Evolutionary conservation across 2,797 vertebrate species (phyloP).

Genomic region (Bovichtus diacanthus): DNA sequence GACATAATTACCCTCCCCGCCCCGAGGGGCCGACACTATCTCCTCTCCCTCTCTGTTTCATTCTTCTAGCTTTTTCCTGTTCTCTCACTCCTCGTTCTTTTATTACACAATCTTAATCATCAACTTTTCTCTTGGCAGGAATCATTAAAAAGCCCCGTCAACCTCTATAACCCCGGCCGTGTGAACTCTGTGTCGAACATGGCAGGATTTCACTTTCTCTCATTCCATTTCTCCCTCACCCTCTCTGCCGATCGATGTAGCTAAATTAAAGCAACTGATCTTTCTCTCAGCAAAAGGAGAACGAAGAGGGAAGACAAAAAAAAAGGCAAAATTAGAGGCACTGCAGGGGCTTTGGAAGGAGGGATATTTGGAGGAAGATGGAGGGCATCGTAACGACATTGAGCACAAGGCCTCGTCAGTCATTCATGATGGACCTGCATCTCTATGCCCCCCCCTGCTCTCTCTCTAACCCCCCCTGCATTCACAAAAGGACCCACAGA

Average conservation of each 20-base stretch:
- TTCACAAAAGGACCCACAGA: constrained; percentile 84
- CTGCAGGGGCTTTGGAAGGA: constrained; percentile 30
- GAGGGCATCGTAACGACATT: constrained; percentile 25
- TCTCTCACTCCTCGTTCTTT: constrained; percentile 40
- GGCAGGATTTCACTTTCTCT: constrained; percentile 20
- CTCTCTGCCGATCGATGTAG: constrained; percentile 19
- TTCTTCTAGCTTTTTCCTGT: constrained; percentile 11
- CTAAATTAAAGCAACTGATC: constrained; percentile 49
- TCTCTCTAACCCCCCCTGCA: constrained; percentile 8
- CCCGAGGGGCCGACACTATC: constrained; percentile 48
- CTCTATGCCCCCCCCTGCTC: constrained; percentile 82
- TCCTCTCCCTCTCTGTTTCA: constrained; percentile 29
- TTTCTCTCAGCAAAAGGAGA: background rate
- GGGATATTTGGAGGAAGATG: constrained; percentile 23
- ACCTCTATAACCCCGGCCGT: background rate
- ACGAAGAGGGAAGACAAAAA: background rate
- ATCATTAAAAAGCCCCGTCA: constrained; percentile 19
- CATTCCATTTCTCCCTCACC: constrained; percentile 27
- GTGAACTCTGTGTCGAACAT: constrained; percentile 8
- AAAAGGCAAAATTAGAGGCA: constrained; percentile 35
- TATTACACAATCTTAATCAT: constrained; percentile 44
- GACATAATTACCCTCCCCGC: constrained; percentile 82
- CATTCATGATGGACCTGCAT: constrained; percentile 94
- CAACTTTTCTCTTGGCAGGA: constrained; percentile 20
- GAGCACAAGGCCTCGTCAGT: constrained; percentile 81